Conservation (phyloP, 2,888 invertebrate species). For the Pheosia gnoma region DNA sequence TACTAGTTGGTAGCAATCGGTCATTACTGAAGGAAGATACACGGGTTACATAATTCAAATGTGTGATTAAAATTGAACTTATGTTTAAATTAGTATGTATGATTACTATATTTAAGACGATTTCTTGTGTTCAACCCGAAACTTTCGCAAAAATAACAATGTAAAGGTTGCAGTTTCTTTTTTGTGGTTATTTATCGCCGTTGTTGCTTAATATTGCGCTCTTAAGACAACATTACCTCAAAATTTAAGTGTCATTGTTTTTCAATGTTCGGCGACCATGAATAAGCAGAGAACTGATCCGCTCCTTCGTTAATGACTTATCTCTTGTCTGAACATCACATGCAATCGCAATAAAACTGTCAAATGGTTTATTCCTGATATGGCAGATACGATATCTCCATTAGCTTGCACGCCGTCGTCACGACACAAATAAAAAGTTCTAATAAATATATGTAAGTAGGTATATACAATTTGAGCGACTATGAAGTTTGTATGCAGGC, state of each 20-base stretch:
- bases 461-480: constrained; percentile 60
- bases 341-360: constrained; percentile 77
- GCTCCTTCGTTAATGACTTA: constrained; percentile 45
- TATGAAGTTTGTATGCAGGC: constrained; percentile 39
- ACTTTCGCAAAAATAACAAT: no score
- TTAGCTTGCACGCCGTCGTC: constrained; percentile 70
- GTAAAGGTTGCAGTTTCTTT: no score
- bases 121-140: no score
- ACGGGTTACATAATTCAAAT: no score
- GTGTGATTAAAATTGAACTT: no score
- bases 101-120: no score
- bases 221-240: no score
- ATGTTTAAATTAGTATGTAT: no score
- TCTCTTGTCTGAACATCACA: constrained; percentile 65
- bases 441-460: constrained; percentile 50
- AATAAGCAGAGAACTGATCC: constrained; percentile 40
- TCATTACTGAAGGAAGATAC: constrained; percentile 10
- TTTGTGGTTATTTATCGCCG: no score
- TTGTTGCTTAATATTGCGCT: no score
- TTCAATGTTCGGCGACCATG: background rate
- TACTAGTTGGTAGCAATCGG: constrained; percentile 18
- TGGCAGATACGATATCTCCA: constrained; percentile 79
- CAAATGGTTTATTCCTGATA: constrained; percentile 71
- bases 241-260: background rate
- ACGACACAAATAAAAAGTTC: constrained; percentile 64